Base-by-base conservation (phyloP, 2,797 vertebrate genomes). In the Hemibagrus guttatus region DNA sequence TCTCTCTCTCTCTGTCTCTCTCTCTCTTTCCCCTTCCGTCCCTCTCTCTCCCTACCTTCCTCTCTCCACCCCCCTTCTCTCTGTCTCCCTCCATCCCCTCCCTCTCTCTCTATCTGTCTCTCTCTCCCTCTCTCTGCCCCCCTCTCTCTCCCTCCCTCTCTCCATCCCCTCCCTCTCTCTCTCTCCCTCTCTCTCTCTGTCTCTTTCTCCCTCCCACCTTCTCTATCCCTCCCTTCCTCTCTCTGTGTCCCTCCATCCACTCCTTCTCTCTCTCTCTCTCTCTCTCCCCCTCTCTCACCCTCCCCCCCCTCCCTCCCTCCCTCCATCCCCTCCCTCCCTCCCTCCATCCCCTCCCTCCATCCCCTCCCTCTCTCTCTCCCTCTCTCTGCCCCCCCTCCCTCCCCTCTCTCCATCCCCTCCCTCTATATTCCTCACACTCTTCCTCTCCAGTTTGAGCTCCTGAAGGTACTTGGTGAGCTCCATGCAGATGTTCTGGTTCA, bases 361-460 rank as follows among this genome's bases (percentile, higher is more conserved):
- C 0, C 7, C 6, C n/a, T 49, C 35, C 21, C 1, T 21, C 31
- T 4, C 0, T 71, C 17, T 71, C 35, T 39, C 2, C 42, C 35
- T 72, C 39, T 42, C 19, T 42, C 7, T 39, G n/a, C n/a, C n/a
- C n/a, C n/a, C n/a, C n/a, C n/a, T n/a, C 3, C 21, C 23, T 9
- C 23, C 26, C 3, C 2, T 46, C 35, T 12, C 69, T 46, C 69
- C 5, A 16, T 17, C 6, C 21, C 19, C n/a, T 9, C 16, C 21
- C 74, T 17, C 23, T 35, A 14, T n/a, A 0, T 16, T 26, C 13
- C 94, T 97, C 95, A 99, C 98, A 84, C 93, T 96, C 96, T 99
- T 99, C 87, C 98, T 96, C 88, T 99, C 98, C 1, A 92, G 95
- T 91, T 98, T 98, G 82, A 99, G 93, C 23, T 99, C 98, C 80